phyloP scores from a whole-genome alignment of 2,888 invertebrate genomes.

The Campoplex nolae region DNA sequence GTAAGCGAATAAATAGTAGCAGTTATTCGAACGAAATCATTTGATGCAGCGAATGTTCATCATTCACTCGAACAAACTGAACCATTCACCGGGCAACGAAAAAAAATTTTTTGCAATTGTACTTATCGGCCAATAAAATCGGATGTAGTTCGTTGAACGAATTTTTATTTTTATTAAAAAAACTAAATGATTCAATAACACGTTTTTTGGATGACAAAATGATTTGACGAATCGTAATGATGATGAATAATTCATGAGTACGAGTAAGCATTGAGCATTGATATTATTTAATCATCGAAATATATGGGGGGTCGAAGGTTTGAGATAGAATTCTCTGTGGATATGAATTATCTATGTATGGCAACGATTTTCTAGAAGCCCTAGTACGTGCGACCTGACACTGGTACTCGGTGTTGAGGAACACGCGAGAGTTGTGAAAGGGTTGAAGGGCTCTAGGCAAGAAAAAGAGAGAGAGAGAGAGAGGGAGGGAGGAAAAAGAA shows the following conservation, averaged over 20 bases:
- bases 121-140: no score
- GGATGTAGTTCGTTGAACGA: no score
- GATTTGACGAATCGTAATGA: no score
- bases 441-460: constrained; percentile 17
- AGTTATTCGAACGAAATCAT: no score
- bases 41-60: no score
- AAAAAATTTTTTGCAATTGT: no score
- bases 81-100: no score
- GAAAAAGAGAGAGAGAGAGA: neutral
- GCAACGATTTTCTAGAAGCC: constrained; percentile 63
- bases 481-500: neutral
- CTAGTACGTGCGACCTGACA: constrained; percentile 61
- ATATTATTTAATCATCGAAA: neutral
- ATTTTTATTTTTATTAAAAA: neutral
- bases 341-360: constrained; percentile 14
- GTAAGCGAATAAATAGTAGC: no score
- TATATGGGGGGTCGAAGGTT: neutral
- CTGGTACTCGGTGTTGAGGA: constrained; percentile 55
- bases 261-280: neutral
- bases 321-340: constrained; percentile 3
- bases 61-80: no score
- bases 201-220: no score
- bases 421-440: constrained; percentile 55
- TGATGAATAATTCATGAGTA: neutral
- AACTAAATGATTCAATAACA: neutral